Percentiles rank a stretch among this genome's conserved stretches.
Evolutionary conservation across 2,888 invertebrate species (phyloP).

Genomic region (Apodemia duryi): DNA sequence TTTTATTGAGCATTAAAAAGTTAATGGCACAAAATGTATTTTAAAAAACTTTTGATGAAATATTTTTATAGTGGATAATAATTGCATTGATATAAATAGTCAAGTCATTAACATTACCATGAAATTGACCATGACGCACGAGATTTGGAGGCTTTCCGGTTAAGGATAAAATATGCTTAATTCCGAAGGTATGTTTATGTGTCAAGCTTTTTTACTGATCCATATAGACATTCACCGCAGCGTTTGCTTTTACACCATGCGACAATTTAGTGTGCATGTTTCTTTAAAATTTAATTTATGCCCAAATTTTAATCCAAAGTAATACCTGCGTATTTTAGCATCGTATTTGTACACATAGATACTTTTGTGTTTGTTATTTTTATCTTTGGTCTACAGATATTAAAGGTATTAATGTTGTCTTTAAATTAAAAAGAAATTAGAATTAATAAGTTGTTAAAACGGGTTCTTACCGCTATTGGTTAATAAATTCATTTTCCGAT

Average conservation of each 20-base stretch:
- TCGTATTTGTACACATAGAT: no score
- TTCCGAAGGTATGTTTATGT: slow-evolving; percentile 14
- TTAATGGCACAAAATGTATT: neutral
- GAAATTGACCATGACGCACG: slow-evolving; percentile 56
- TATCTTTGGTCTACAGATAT: no score
- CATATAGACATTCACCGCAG: slow-evolving; percentile 16
- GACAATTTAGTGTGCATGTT: neutral
- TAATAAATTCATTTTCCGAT: no score
- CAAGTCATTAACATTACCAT: slow-evolving; percentile 36
- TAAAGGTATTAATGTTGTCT: no score
- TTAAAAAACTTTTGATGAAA: neutral
- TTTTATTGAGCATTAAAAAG: no score
- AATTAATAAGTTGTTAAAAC: no score
- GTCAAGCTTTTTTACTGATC: slow-evolving; percentile 13
- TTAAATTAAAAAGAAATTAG: no score
- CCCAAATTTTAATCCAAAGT: no score
- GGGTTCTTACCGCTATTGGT: no score
- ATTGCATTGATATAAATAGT: slow-evolving; percentile 1
- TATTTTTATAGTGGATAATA: neutral
- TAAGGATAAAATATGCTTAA: slow-evolving; percentile 16
- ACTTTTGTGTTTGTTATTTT: no score
- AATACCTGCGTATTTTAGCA: no score
- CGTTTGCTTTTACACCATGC: neutral
- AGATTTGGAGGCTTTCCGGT: slow-evolving; percentile 43
- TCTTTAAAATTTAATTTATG: neutral